Evolutionary conservation across 35 echinoderm and acorn worm genomes (phyloP).

Genomic region (Strongylocentrotus purpuratus): DNA sequence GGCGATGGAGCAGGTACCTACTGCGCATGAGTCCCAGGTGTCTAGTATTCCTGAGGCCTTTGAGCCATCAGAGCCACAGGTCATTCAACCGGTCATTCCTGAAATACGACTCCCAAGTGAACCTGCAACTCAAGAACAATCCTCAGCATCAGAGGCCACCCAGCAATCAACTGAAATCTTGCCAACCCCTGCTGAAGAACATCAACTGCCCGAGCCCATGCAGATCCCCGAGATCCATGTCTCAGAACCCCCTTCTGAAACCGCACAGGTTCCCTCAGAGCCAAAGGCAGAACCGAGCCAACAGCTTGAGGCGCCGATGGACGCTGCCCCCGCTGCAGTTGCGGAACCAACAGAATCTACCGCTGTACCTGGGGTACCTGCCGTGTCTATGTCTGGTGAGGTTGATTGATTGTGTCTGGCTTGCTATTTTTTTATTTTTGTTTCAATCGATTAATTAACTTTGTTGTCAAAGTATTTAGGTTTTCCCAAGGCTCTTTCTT

Average conservation of each 20-base stretch:
- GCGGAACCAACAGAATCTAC: background rate
- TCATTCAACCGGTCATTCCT: background rate
- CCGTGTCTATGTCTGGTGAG: slow-evolving; percentile 26
- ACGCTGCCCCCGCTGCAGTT: background rate
- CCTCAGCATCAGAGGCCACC: background rate
- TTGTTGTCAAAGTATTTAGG: background rate
- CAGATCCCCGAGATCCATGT: slow-evolving; percentile 25
- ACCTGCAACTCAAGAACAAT: background rate
- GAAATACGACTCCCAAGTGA: background rate
- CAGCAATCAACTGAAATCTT: background rate
- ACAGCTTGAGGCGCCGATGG: background rate
- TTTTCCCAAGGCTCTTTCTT: background rate
- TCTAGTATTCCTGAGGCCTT: background rate
- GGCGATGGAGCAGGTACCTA: background rate
- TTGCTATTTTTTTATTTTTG: background rate
- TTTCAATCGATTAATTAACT: background rate
- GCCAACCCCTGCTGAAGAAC: background rate
- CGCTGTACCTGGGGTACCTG: background rate
- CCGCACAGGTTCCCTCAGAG: slow-evolving; percentile 3
- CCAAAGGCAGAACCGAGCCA: background rate
- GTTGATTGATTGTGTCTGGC: slow-evolving; percentile 27
- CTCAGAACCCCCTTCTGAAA: slow-evolving; percentile 16
- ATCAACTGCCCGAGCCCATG: background rate
- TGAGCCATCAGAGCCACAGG: slow-evolving; percentile 22
- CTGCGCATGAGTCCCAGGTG: background rate